Conservation (phyloP, 2,888 invertebrate genomes). For the Drosophila buzzatii region DNA sequence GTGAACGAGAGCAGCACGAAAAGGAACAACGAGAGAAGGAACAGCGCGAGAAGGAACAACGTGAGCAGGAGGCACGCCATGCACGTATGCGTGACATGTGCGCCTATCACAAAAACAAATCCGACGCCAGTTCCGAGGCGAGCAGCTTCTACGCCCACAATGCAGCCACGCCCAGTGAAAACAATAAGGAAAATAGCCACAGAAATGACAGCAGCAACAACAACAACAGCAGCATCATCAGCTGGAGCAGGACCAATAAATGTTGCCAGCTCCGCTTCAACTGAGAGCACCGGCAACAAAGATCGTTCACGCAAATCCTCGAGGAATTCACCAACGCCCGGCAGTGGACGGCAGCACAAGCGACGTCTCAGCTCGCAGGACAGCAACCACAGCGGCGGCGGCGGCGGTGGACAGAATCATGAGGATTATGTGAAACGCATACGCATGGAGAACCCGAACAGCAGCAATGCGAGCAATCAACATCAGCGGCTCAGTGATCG, state of each 20-base stretch:
- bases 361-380: constrained; percentile 93
- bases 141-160: constrained; percentile 64
- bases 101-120: constrained; percentile 67
- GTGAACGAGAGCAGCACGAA: constrained; percentile 57
- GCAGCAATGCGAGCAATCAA: constrained; percentile 45
- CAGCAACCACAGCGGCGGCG: constrained; percentile 81
- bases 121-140: constrained; percentile 63
- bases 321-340: constrained; percentile 79
- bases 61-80: constrained; percentile 70
- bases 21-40: constrained; percentile 64
- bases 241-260: neutral
- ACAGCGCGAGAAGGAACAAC: constrained; percentile 70
- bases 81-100: constrained; percentile 74
- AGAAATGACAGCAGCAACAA: constrained; percentile 15
- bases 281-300: constrained; percentile 48
- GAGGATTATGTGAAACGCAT: constrained; percentile 83
- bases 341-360: constrained; percentile 85
- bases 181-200: constrained; percentile 78
- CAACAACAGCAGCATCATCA: neutral
- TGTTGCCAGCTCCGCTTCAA: constrained; percentile 1
- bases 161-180: constrained; percentile 42
- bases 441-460: constrained; percentile 74
- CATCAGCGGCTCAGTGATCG: constrained; percentile 67
- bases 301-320: constrained; percentile 81
- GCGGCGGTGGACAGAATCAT: constrained; percentile 54